These are phyloP conservation scores for Amazona guildingii DNA, from an alignment of 2,113 vertebrate genomes.

Conservation along the genomic window DNA sequence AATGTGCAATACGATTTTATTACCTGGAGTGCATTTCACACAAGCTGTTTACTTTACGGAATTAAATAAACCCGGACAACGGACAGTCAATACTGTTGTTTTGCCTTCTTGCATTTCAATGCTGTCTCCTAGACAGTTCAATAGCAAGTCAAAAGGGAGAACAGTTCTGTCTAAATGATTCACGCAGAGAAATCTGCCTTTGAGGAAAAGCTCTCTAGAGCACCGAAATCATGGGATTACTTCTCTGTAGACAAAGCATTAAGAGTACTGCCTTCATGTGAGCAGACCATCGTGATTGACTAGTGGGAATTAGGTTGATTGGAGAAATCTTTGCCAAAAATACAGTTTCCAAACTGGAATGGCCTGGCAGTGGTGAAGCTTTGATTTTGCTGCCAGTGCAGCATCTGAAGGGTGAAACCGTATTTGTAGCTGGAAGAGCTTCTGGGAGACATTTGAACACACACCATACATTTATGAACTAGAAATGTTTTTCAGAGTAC, in stretches of 20 bases:
- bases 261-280: background rate
- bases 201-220: background rate
- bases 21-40: constrained; percentile 36
- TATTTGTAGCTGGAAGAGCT: constrained; percentile 37
- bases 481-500: background rate
- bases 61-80: constrained; percentile 52
- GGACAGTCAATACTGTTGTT: constrained; percentile 53
- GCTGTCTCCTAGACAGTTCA: constrained; percentile 16
- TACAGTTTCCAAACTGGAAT: background rate
- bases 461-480: background rate
- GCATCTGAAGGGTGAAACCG: background rate
- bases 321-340: background rate
- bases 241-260: background rate
- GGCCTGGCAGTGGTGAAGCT: background rate
- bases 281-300: background rate
- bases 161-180: background rate
- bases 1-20: constrained; percentile 48
- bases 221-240: background rate
- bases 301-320: background rate
- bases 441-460: constrained; percentile 27
- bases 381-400: constrained; percentile 51
- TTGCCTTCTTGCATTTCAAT: constrained; percentile 56
- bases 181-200: background rate
- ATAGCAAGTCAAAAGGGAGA: background rate
- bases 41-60: constrained; percentile 60